These are phyloP conservation scores for Epinephelus moara DNA, from an alignment of 2,113 vertebrate genomes.

Conservation along the genomic window DNA sequence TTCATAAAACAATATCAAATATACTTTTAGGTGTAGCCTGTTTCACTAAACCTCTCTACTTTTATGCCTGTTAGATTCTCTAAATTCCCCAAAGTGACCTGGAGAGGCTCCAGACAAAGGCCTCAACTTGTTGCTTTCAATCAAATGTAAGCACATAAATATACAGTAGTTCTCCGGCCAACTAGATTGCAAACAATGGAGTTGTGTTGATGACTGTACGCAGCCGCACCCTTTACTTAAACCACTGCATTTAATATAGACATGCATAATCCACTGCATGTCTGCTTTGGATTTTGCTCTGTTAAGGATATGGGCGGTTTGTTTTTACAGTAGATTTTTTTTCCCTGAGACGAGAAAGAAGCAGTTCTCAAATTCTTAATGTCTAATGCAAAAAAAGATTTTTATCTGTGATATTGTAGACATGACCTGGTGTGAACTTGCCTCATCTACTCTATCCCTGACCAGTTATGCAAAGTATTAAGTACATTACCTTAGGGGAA, in stretches of 20 bases:
- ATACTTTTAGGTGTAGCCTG: constrained; percentile 22
- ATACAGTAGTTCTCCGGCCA: constrained; percentile 47
- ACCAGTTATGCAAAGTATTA: neutral
- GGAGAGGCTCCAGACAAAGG: constrained; percentile 31
- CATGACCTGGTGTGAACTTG: neutral
- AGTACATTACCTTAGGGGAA: neutral
- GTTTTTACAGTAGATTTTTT: constrained; percentile 22
- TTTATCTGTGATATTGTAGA: constrained; percentile 3
- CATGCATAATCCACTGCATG: constrained; percentile 40
- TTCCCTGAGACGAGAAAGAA: neutral
- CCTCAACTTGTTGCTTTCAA: constrained; percentile 55
- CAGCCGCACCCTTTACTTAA: constrained; percentile 54
- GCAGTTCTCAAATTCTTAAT: neutral
- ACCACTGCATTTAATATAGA: constrained; percentile 40
- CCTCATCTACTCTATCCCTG: neutral
- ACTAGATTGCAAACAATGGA: constrained; percentile 38
- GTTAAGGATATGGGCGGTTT: constrained; percentile 11
- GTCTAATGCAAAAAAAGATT: constrained; percentile 12
- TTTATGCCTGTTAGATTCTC: constrained; percentile 9
- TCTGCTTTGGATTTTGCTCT: constrained; percentile 37
- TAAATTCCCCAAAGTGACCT: constrained; percentile 19
- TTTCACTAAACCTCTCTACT: constrained; percentile 9
- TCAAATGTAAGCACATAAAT: constrained; percentile 59
- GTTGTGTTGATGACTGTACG: constrained; percentile 34
- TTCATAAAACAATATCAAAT: constrained; percentile 9